Percentiles rank a stretch among this genome's conserved stretches.
Conservation (phyloP, 2,888 invertebrate genomes). For the Notodonta dromedarius region DNA sequence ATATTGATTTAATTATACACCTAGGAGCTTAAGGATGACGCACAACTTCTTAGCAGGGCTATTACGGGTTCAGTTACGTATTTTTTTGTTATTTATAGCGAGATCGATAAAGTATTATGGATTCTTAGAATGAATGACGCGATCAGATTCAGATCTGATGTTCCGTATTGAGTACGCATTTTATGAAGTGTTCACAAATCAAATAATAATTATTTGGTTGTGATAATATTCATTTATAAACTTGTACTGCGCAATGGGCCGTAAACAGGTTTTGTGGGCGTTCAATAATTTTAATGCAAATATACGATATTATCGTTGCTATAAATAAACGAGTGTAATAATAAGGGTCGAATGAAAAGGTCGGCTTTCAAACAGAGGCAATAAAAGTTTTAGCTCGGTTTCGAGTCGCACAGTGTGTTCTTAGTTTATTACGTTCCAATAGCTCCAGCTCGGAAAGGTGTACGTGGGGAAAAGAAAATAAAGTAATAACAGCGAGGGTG, state of each 20-base stretch:
- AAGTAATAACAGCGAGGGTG: conserved; percentile 49
- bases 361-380: conserved; percentile 37
- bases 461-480: conserved; percentile 55
- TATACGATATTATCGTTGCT: conserved; percentile 33
- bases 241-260: conserved; percentile 22
- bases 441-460: conserved; percentile 43
- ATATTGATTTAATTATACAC: conserved; percentile 73
- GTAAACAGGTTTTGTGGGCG: conserved; percentile 33
- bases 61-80: conserved; percentile 55
- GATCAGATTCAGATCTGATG: conserved; percentile 22
- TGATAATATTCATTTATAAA: conserved; percentile 32
- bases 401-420: conserved; percentile 36
- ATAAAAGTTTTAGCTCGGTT: conserved; percentile 40
- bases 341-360: conserved; percentile 20
- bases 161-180: conserved; percentile 24
- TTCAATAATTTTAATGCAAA: conserved; percentile 30
- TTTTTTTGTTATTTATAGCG: conserved; percentile 58
- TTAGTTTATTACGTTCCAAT: conserved; percentile 43
- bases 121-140: conserved; percentile 43
- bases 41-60: conserved; percentile 53
- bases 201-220: conserved; percentile 25
- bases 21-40: conserved; percentile 65
- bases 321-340: conserved; percentile 18
- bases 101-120: conserved; percentile 49
- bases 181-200: conserved; percentile 27